These are phyloP conservation scores for Parnassius orleans DNA, from an alignment of 2,888 invertebrate genomes.

Conservation along the genomic window DNA sequence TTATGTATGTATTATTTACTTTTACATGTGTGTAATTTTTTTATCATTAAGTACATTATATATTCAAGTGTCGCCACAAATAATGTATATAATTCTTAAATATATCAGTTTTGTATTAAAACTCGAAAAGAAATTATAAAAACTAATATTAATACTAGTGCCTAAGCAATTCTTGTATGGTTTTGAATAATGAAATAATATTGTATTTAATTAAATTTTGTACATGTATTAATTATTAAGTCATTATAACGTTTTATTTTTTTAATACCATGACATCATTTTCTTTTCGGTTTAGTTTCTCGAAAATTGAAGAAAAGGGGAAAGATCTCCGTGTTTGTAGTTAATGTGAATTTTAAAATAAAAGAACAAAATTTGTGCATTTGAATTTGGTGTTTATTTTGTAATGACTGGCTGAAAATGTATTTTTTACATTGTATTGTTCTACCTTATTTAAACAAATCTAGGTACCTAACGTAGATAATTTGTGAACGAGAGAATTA, in stretches of 20 bases:
- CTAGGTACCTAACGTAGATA: slow-evolving; percentile 8
- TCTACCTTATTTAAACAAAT: neutral
- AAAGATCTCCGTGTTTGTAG: neutral
- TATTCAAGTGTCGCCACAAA: no score
- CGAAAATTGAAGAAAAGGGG: neutral
- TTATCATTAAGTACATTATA: no score
- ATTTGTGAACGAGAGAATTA: slow-evolving; percentile 39
- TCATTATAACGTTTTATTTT: neutral
- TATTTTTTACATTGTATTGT: neutral
- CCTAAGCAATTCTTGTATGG: slow-evolving; percentile 16
- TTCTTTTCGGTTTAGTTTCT: neutral
- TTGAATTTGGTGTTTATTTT: neutral
- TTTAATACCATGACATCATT: slow-evolving; percentile 2
- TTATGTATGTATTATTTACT: no score
- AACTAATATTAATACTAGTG: slow-evolving; percentile 10
- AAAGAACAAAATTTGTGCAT: neutral
- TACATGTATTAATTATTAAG: neutral
- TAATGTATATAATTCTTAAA: no score
- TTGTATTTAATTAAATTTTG: neutral
- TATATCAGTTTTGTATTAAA: no score
- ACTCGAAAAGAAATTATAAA: no score
- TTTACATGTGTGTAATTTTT: no score
- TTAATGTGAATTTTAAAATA: neutral
- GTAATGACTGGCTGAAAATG: neutral
- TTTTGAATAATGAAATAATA: slow-evolving; percentile 7